Percentiles rank a stretch among this genome's conserved stretches.
Evolutionary conservation across 2,888 invertebrate species (phyloP).

Genomic region (Balanococcus diminutus): DNA sequence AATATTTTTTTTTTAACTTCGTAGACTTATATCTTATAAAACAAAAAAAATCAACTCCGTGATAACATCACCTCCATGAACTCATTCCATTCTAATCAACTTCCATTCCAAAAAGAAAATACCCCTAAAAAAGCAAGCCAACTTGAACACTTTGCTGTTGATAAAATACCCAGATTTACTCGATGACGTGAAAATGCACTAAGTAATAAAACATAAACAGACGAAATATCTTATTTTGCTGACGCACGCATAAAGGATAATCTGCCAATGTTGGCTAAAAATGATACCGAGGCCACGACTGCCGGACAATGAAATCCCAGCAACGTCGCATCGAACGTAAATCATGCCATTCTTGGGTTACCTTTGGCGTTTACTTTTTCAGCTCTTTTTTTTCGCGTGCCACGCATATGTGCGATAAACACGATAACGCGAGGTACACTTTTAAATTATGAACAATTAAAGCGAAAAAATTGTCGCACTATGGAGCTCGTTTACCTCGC

Average conservation of each 20-base stretch:
- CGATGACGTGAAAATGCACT: neutral
- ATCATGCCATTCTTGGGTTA: conserved; percentile 26
- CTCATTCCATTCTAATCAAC: too few species aligned
- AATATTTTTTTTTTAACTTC: too few species aligned
- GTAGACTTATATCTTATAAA: too few species aligned
- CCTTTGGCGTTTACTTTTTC: conserved; percentile 16
- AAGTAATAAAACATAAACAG: conserved; percentile 34
- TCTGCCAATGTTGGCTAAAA: conserved; percentile 30
- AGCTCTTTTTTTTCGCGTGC: neutral
- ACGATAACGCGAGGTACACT: neutral
- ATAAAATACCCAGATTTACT: neutral
- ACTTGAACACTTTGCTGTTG: neutral
- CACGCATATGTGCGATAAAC: conserved; percentile 19
- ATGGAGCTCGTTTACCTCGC: conserved; percentile 3
- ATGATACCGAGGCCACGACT: conserved; percentile 9
- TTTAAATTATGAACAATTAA: conserved; percentile 43
- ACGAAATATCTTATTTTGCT: conserved; percentile 34
- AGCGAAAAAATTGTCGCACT: conserved; percentile 28
- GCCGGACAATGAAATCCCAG: conserved; percentile 32
- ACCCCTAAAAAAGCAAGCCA: neutral
- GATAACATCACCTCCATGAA: too few species aligned
- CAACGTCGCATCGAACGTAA: conserved; percentile 29
- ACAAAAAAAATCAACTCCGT: too few species aligned
- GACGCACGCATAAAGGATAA: conserved; percentile 6
- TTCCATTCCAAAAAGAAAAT: too few species aligned